phyloP scores from a whole-genome alignment of 2,797 vertebrate genomes.

The Neosilurus hyrtlii region DNA sequence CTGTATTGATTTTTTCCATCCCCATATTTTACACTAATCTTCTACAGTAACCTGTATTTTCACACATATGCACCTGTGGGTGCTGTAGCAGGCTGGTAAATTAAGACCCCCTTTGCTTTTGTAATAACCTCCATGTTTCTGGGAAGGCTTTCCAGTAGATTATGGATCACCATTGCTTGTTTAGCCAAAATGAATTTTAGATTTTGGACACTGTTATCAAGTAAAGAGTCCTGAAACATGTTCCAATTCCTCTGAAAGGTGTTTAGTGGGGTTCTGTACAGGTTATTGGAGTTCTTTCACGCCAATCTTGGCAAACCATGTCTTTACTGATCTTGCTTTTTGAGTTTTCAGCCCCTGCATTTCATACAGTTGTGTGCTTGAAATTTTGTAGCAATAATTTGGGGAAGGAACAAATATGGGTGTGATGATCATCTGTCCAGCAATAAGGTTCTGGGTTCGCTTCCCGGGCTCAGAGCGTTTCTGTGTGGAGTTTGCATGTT shows the following conservation, averaged over 20 bases:
- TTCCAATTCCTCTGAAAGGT: not conserved
- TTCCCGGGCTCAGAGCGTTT: too few relatives aligned
- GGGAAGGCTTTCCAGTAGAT: not conserved
- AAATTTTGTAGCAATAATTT: not conserved
- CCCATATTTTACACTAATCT: constrained; percentile 5
- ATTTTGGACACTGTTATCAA: not conserved
- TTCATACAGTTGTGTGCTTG: not conserved
- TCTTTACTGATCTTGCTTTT: not conserved
- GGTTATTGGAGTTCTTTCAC: not conserved
- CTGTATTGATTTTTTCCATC: not conserved
- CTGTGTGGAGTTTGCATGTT: too few relatives aligned
- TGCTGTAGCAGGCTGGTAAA: constrained; percentile 34
- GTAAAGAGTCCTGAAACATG: not conserved
- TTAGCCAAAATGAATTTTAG: not conserved
- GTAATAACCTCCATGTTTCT: not conserved
- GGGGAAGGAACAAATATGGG: not conserved
- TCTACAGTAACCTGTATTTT: not conserved
- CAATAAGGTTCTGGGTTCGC: too few relatives aligned
- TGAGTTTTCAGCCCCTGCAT: not conserved
- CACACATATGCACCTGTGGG: constrained; percentile 25
- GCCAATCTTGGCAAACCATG: not conserved
- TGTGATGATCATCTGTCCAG: not conserved
- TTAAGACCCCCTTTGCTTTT: not conserved
- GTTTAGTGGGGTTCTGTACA: not conserved
- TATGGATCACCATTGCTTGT: not conserved